phyloP scores from a whole-genome alignment of 2,113 vertebrate genomes.

The Ptilorrhoa leucosticta region DNA sequence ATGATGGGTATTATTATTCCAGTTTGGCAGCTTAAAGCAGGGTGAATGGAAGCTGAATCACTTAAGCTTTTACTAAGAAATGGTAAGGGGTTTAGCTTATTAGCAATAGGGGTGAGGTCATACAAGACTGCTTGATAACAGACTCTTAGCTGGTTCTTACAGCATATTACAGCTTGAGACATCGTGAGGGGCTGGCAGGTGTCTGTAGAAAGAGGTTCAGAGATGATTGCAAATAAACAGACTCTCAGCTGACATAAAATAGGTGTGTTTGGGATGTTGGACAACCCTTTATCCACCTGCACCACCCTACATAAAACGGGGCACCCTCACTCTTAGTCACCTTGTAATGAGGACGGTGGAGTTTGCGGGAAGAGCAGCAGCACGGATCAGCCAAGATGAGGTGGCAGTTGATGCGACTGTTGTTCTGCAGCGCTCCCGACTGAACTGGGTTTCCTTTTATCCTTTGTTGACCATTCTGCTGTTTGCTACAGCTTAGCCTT shows the following conservation, averaged over 20 bases:
- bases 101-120: not conserved
- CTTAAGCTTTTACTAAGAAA: slow-evolving; percentile 49
- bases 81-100: slow-evolving; percentile 38
- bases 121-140: not conserved
- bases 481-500: not conserved
- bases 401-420: fast-evolving
- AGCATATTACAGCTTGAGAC: not conserved
- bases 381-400: not conserved
- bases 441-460: not conserved
- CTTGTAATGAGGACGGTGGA: not conserved
- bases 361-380: not conserved
- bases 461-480: not conserved
- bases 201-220: not conserved
- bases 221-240: not conserved
- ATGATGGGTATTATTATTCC: slow-evolving; percentile 29
- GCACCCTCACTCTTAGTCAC: not conserved
- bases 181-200: not conserved
- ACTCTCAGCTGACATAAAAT: not conserved
- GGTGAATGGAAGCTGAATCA: slow-evolving; percentile 3
- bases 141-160: not conserved
- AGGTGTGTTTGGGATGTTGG: not conserved
- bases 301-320: not conserved
- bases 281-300: not conserved
- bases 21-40: slow-evolving; percentile 36
- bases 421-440: fast-evolving